Base-by-base conservation (phyloP, 2,888 invertebrate species). In the Drosophila borborema region DNA sequence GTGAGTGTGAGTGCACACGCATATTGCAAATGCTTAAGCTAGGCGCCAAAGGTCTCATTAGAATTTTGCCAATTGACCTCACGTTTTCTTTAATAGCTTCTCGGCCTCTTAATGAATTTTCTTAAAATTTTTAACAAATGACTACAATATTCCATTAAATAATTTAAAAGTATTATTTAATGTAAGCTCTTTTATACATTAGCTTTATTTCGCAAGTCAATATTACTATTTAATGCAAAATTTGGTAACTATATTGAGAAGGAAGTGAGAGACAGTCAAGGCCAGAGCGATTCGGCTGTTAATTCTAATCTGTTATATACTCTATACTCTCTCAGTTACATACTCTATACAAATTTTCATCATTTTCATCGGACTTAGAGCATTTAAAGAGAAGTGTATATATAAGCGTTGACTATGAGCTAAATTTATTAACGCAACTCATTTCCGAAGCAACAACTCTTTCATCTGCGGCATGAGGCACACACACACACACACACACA, bases 381-480 rank as follows among this genome's bases (percentile, higher is more conserved):
- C 34, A 20, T 53, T 51, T 8, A n/a, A 49, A 74, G 64, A 48
- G n/a, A 10, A 6, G 31, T 31, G n/a, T 31, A n/a, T 48, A 31
- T 31, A 49, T 72, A 68, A 6, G 28, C 82, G 70, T 78, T 76
- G 82, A 69, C 81, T 75, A 87, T 79, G 82, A 74, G 87, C 89
- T 86, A 89, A 81, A 86, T 86, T 82, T 86, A 86, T 89, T 81
- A 76, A 81, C 72, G 83, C 77, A 89, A 82, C 86, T 88, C 82
- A 86, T 86, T 82, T 86, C 67, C 74, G 77, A 82, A 18, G 49
- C 49, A 51, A 63, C 72, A 78, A 70, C 67, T 54, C 65, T 74
- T 66, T 71, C 77, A 74, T 61, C 43, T 64, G 74, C 72, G 62
- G 72, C 81, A 78, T 72, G 80, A 76, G 82, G 79, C 82, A 56